phyloP scores from a whole-genome alignment of 2,888 invertebrate genomes.

The Torymus auratus region DNA sequence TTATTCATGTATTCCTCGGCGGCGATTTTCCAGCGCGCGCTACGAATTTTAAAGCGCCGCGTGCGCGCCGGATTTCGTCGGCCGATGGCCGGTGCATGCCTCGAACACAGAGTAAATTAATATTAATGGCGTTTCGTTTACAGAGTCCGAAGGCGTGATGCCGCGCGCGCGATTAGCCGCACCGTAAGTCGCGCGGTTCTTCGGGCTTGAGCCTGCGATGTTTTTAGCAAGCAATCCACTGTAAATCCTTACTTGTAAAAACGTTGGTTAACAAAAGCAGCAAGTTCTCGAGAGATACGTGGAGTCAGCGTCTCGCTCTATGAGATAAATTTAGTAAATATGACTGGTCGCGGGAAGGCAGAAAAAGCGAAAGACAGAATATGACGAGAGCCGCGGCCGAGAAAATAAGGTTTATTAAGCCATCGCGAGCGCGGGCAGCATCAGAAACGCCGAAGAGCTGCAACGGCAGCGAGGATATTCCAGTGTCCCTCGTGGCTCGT shows the following conservation, averaged over 20 bases:
- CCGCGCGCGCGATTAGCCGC: slow-evolving; percentile 56
- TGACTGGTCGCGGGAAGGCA: not conserved
- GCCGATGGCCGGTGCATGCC: slow-evolving; percentile 43
- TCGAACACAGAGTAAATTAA: slow-evolving; percentile 61
- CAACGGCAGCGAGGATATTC: slow-evolving; percentile 1
- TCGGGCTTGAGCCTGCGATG: not conserved
- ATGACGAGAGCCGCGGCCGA: slow-evolving; percentile 6
- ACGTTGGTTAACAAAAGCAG: too few species aligned
- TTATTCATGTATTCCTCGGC: slow-evolving; percentile 67
- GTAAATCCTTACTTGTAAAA: too few species aligned
- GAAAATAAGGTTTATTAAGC: slow-evolving; percentile 51
- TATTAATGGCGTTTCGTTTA: slow-evolving; percentile 66
- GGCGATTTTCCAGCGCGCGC: slow-evolving; percentile 65
- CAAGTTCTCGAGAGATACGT: too few species aligned
- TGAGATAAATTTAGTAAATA: slow-evolving; percentile 15
- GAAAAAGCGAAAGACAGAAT: not conserved
- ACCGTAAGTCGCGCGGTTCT: slow-evolving; percentile 33
- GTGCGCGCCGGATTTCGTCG: slow-evolving; percentile 10
- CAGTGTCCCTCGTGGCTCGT: slow-evolving; percentile 60
- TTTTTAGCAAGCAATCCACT: too few species aligned
- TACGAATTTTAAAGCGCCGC: slow-evolving; percentile 63
- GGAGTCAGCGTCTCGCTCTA: not conserved
- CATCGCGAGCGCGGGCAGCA: slow-evolving; percentile 40
- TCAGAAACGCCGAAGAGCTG: slow-evolving; percentile 47
- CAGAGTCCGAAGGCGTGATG: slow-evolving; percentile 61